Conservation (phyloP, 2,888 invertebrate species). For the Cheilosia vulpina region DNA sequence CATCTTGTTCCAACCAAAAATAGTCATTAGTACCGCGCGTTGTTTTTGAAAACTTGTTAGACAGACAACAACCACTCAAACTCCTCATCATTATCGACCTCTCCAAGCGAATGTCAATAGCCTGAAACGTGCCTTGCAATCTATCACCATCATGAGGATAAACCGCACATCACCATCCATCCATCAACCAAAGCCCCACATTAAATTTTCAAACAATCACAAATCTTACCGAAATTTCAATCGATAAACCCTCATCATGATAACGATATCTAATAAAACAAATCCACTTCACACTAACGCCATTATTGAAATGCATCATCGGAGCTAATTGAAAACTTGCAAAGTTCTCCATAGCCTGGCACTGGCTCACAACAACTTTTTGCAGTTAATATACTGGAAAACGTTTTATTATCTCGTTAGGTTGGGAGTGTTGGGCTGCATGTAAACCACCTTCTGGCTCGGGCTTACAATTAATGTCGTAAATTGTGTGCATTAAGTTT, state of each 20-base stretch:
- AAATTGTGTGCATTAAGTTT: slow-evolving; percentile 11
- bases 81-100: too few relatives aligned
- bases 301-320: slow-evolving; percentile 7
- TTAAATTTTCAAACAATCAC: neutral
- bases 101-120: too few relatives aligned
- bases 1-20: too few relatives aligned
- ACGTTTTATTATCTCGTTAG: neutral
- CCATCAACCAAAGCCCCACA: neutral
- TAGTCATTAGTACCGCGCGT: too few relatives aligned
- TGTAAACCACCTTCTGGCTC: neutral
- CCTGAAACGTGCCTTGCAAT: too few relatives aligned
- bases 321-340: slow-evolving; percentile 23
- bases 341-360: neutral
- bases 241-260: neutral
- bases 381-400: neutral
- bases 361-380: neutral
- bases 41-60: too few relatives aligned
- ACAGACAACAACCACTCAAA: too few relatives aligned
- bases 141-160: neutral
- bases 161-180: neutral
- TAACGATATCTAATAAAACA: neutral
- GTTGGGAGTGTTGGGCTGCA: neutral
- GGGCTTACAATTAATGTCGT: neutral
- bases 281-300: neutral
- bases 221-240: neutral